These are phyloP conservation scores for Leptatherina wallacei DNA, from an alignment of 2,797 vertebrate genomes.

Conservation along the genomic window DNA sequence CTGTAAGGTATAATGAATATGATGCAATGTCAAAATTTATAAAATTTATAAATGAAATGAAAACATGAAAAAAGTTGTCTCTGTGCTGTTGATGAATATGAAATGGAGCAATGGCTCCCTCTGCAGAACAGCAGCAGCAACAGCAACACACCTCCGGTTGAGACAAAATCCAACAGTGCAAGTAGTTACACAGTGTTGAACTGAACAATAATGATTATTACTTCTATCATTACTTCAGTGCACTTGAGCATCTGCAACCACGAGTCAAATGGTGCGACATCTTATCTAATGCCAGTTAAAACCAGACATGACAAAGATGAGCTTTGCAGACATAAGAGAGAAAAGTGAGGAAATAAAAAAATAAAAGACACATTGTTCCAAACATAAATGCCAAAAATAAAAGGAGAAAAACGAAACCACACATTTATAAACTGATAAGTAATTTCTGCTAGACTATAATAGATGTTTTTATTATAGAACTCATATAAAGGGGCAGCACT, in stretches of 20 bases:
- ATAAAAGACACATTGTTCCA: slow-evolving; percentile 12
- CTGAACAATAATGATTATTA: background rate
- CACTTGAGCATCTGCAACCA: background rate
- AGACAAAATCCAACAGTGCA: background rate
- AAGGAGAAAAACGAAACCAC: background rate
- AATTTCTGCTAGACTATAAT: slow-evolving; percentile 23
- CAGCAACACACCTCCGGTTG: background rate
- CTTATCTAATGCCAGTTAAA: background rate
- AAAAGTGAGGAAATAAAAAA: background rate
- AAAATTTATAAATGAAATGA: slow-evolving; percentile 19
- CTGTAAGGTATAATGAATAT: slow-evolving; percentile 14
- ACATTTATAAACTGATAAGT: slow-evolving; percentile 19
- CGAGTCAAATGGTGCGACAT: background rate
- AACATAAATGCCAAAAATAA: slow-evolving; percentile 14
- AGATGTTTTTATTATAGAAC: slow-evolving; percentile 18
- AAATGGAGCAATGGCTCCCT: slow-evolving; percentile 73
- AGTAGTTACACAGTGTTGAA: background rate
- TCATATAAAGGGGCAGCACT: slow-evolving; percentile 10
- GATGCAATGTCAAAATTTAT: slow-evolving; percentile 24
- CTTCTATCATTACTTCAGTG: background rate
- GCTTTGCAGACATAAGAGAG: slow-evolving; percentile 12
- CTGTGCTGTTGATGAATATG: slow-evolving; percentile 3
- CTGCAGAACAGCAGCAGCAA: slow-evolving; percentile 54
- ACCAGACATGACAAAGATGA: slow-evolving; percentile 15
- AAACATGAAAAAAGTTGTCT: background rate